Base-by-base conservation (phyloP, 2,888 invertebrate species). In the Eumacrocentrus americanus region DNA sequence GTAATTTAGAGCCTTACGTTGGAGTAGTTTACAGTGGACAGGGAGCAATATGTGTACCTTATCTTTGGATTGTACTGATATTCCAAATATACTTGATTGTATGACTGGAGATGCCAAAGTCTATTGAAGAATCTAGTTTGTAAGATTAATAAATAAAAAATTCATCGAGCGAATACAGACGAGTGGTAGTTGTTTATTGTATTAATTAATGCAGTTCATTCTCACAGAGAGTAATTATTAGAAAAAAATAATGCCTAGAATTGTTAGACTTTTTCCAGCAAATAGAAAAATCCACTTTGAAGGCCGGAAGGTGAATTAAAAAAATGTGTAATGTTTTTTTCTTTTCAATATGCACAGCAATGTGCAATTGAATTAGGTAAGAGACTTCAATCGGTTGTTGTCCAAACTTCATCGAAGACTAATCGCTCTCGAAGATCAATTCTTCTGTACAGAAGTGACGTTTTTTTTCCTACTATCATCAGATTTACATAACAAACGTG, bases 1-100 rank as follows among this genome's bases (percentile, higher is more conserved):
- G 84, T 2, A 82, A 84, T 66, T 68, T 84, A 50, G 83, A 84
- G 64, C 84, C 85, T 7, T 85, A 78, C 62, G 72, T 83, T n/a
- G 82, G 81, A 18, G 65, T 72, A 11, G 68, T 66, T 52, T 75
- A 79, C 22, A 65, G 35, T 46, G 57, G 59, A 46, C 44, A 23
- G 18, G 20, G 18, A 20, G 25, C 59, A 6, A 29, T 11, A 6
- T 44, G 22, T 38, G 29, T 20, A 46, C 29, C 38, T 18, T 20
- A 35, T 20, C 34, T 55, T 44, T 34, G 14, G n/a, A 35, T 22
- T 34, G 22, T 35, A 11, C 51, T 55, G 1, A n/a, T 66, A 16
- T 3, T 64, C 44, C 66, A 63, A 53, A 44, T 66, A 20, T 65
- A 55, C 14, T 53, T 69, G 12, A 42, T 63, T 22, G 16, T 63